Evolutionary conservation across 1,140 invertebrate genomes (phyloP), one percentile per base, ranked within the genome.

Genomic region (Drosophila kanapiae): DNA sequence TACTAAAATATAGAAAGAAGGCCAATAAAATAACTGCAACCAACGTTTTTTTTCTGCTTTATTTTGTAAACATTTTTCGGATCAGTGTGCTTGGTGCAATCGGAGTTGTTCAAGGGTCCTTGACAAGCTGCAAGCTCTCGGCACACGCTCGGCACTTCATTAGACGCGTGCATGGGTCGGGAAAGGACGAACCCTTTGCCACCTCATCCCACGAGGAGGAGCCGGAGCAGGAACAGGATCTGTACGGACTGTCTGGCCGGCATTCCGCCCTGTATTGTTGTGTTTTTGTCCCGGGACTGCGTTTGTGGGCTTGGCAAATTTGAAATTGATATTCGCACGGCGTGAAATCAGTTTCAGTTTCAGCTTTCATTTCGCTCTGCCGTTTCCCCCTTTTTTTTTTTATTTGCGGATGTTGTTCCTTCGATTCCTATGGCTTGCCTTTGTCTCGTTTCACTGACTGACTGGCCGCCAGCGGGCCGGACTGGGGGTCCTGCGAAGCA

Each of bases 291-390:
- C 71, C 23, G 23, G 38, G 33, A 48, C 68, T 59, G 42, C 33
- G 43, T 23, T 37, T 37, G 35, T 63, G 75, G 76, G 51, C 61
- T 79, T 70, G 61, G 84, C 78, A 88, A 91, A 91, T 91, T 91
- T 88, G 88, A 91, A 91, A 91, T 91, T 88, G 88, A 91, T 91
- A 91, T 78, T 91, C 78, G 85, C 81, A 80, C 69, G 84, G 81
- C 81, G 75, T 84, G 81, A 90, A 91, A 90, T 91, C 81, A 79
- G 82, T 76, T 90, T 91, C 81, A 79, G 82, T 76, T 90, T 88
- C 78, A 70, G 78, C 68, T 79, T 80, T 84, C 68, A 76, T 90
- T 83, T 53, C 70, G 58, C 49, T 61, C 53, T 40, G 37, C 74
- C 77, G 76, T 76, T 81, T 74, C 56, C 62, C 54, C 62, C 62